Percentiles rank a stretch among this genome's conserved stretches.
phyloP scores from a whole-genome alignment of 2,888 invertebrate genomes.

The Caenorhabditis sp. region DNA sequence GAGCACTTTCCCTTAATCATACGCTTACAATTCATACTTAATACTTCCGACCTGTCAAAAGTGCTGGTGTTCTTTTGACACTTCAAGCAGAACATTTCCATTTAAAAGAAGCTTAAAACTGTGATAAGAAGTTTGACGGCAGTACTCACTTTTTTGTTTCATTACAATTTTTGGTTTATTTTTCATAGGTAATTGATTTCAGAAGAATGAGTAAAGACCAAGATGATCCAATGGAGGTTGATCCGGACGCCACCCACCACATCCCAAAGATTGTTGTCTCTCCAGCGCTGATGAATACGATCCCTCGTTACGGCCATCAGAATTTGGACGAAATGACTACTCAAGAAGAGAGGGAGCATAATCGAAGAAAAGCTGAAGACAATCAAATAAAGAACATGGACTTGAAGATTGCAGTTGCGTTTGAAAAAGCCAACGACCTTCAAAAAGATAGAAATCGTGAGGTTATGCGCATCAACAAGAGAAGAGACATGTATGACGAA shows the following conservation, averaged over 20 bases:
- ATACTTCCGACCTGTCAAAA: neutral
- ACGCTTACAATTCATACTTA: neutral
- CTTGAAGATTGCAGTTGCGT: no score
- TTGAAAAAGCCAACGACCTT: no score
- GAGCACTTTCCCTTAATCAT: conserved; percentile 21
- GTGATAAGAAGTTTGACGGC: neutral
- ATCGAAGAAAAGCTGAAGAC: no score
- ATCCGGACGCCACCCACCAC: neutral
- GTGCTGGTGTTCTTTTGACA: neutral
- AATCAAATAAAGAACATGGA: no score
- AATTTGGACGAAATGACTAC: no score
- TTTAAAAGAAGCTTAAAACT: neutral
- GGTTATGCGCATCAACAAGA: no score
- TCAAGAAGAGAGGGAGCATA: no score
- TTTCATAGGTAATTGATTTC: no score
- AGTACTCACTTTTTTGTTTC: no score
- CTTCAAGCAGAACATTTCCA: conserved; percentile 28
- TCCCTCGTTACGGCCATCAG: neutral
- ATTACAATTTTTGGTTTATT: neutral
- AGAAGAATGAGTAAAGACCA: neutral
- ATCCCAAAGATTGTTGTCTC: no score
- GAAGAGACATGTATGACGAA: no score
- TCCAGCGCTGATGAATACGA: neutral
- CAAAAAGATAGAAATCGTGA: no score
- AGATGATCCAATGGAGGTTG: neutral